These are phyloP conservation scores for Leptoclinus maculatus DNA, from an alignment of 2,797 vertebrate genomes.

Conservation along the genomic window DNA sequence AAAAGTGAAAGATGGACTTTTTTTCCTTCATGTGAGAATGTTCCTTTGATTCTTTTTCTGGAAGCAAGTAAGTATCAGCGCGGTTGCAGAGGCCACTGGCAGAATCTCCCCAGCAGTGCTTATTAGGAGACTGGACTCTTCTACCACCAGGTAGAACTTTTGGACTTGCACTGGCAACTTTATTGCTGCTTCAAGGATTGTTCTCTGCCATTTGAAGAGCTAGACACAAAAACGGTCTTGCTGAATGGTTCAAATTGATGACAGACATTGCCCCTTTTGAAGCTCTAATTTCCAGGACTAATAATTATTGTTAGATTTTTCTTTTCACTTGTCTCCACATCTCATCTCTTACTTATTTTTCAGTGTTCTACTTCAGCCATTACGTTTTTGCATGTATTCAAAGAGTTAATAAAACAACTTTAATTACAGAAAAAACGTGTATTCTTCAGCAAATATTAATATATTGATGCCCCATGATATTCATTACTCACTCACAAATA, in stretches of 20 bases:
- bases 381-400: not conserved
- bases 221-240: no score
- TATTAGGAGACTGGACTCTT: not conserved
- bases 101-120: not conserved
- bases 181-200: not conserved
- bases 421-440: not conserved
- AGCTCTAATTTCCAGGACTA: not conserved
- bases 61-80: not conserved
- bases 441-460: slow-evolving; percentile 13
- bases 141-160: not conserved
- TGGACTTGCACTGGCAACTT: not conserved
- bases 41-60: not conserved
- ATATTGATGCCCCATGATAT: slow-evolving; percentile 9
- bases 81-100: not conserved
- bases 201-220: not conserved
- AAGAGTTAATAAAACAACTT: not conserved
- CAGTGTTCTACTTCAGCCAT: not conserved
- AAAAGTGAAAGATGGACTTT: not conserved
- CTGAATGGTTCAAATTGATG: not conserved
- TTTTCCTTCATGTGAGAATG: not conserved
- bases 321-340: not conserved
- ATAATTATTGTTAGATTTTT: not conserved
- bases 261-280: not conserved
- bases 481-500: slow-evolving; percentile 21
- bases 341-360: not conserved